A percentile compares a stretch with the other conserved stretches of the same genome.
Conservation (phyloP, 2,888 invertebrate species). For the Agapostemon virescens region DNA sequence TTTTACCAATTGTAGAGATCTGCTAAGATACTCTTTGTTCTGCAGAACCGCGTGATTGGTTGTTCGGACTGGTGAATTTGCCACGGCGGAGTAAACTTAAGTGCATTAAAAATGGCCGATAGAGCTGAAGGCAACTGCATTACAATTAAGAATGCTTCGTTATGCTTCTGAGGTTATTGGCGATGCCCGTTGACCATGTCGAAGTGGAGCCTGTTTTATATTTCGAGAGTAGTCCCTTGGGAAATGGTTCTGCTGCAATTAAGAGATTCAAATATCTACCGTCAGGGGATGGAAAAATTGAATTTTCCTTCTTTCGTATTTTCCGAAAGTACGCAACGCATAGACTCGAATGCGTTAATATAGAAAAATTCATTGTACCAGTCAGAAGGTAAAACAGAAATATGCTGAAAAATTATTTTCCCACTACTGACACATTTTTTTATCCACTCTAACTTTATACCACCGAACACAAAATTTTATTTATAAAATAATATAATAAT, state of each 20-base stretch:
- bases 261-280: slow-evolving; percentile 41
- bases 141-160: slow-evolving; percentile 75
- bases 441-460: not conserved
- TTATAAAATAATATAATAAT: no score
- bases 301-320: slow-evolving; percentile 11
- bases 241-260: slow-evolving; percentile 58
- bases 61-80: slow-evolving; percentile 58
- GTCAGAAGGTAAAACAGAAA: not conserved
- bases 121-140: slow-evolving; percentile 69
- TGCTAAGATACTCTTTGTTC: not conserved
- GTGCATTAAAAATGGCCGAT: slow-evolving; percentile 72
- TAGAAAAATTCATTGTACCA: not conserved
- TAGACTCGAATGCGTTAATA: not conserved
- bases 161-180: slow-evolving; percentile 65
- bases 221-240: slow-evolving; percentile 57
- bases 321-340: not conserved
- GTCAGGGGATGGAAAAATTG: slow-evolving; percentile 33
- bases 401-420: not conserved
- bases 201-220: slow-evolving; percentile 55
- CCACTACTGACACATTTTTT: not conserved
- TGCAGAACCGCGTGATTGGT: slow-evolving; percentile 2
- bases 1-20: not conserved
- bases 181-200: slow-evolving; percentile 58
- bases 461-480: no score
- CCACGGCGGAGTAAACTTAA: slow-evolving; percentile 61